These are phyloP conservation scores for Vireo altiloquus DNA, from an alignment of 2,113 vertebrate genomes.

Conservation along the genomic window DNA sequence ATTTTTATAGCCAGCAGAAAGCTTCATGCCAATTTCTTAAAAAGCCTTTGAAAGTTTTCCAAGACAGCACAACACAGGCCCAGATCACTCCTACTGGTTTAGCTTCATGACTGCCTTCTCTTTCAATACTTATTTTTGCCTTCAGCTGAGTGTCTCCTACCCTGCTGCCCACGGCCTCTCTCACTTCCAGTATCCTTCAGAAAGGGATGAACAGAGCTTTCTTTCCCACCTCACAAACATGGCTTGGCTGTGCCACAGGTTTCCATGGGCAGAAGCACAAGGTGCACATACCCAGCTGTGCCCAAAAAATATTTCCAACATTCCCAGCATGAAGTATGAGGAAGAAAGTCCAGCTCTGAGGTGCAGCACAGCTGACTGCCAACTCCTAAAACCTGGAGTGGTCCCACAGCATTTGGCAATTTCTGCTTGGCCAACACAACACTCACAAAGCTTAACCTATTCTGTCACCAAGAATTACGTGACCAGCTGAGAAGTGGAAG, in stretches of 20 bases:
- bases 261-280: not conserved
- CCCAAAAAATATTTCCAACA: not conserved
- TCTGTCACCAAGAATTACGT: not conserved
- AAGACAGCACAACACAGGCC: not conserved
- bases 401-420: not conserved
- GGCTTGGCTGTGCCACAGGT: not conserved
- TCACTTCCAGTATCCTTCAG: not conserved
- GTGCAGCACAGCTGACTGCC: not conserved
- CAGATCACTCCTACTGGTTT: not conserved
- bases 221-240: accelerated
- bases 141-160: not conserved
- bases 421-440: not conserved
- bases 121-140: slow-evolving; percentile 33
- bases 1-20: slow-evolving; percentile 14
- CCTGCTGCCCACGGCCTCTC: not conserved
- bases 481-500: not conserved
- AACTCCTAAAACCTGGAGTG: not conserved
- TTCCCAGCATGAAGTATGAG: not conserved
- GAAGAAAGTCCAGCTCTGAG: not conserved
- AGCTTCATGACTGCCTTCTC: slow-evolving; percentile 9
- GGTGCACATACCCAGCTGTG: not conserved
- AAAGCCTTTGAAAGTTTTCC: slow-evolving; percentile 56
- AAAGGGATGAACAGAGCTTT: not conserved
- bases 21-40: slow-evolving; percentile 23
- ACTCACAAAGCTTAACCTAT: accelerated